Percentiles rank a stretch among this genome's conserved stretches.
Conservation (phyloP, 2,797 vertebrate species). For the Thripadectes ignobilis region DNA sequence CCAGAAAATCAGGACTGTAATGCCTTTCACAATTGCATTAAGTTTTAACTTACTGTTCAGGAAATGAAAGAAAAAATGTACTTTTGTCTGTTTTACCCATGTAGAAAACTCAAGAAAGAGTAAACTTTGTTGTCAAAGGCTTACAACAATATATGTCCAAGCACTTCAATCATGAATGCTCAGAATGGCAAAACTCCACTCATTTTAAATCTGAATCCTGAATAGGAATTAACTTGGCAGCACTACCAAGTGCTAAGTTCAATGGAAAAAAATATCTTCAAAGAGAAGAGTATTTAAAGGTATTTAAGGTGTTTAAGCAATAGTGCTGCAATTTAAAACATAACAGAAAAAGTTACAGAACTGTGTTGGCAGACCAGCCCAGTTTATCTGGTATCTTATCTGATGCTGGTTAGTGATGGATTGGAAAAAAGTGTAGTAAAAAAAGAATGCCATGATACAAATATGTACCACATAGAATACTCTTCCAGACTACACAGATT, state of each 20-base stretch:
- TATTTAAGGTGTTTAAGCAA: not conserved
- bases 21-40: not conserved
- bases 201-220: not conserved
- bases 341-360: not conserved
- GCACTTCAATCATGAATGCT: not conserved
- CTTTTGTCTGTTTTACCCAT: not conserved
- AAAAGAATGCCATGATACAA: not conserved
- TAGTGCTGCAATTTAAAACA: not conserved
- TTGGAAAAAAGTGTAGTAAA: not conserved
- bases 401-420: not conserved
- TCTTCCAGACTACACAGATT: not conserved
- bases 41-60: not conserved
- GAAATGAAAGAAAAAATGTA: not conserved
- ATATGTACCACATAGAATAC: not conserved
- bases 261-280: not conserved
- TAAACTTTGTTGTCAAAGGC: not conserved
- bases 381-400: not conserved
- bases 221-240: not conserved
- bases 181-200: not conserved
- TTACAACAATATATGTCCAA: not conserved
- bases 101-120: not conserved
- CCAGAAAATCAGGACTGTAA: not conserved
- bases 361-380: not conserved
- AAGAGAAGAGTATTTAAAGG: not conserved
- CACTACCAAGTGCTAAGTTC: not conserved